A percentile compares a stretch with the other conserved stretches of the same genome.
Conservation (phyloP, 1,140 invertebrate genomes). For the Bombus pyrosoma region DNA sequence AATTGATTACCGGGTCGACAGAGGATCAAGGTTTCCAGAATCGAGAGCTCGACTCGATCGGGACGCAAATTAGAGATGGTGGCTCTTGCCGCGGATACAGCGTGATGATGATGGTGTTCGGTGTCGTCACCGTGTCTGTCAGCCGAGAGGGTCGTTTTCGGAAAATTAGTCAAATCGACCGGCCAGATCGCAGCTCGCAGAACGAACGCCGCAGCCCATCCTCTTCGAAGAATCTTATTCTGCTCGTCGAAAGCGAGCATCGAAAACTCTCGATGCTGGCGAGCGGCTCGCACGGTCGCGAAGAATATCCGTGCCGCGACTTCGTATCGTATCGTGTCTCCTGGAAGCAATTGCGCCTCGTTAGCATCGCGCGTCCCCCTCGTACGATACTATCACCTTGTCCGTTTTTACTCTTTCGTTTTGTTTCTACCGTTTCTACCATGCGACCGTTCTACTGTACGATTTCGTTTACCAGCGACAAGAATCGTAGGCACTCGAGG, state of each 20-base stretch:
- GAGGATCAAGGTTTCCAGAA: conserved; percentile 86
- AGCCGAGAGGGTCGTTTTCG: conserved; percentile 23
- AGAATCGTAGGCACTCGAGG: neutral
- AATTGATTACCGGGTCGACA: conserved; percentile 83
- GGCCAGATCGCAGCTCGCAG: conserved; percentile 85
- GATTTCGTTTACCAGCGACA: neutral
- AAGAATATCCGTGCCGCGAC: conserved; percentile 84
- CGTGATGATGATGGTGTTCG: conserved; percentile 56
- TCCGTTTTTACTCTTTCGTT: no score
- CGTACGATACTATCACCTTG: no score
- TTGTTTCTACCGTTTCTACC: neutral
- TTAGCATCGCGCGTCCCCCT: neutral
- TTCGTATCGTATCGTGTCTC: conserved; percentile 78
- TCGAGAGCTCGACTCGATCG: conserved; percentile 84
- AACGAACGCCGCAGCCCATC: conserved; percentile 85
- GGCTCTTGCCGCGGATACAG: conserved; percentile 69
- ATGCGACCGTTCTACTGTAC: neutral
- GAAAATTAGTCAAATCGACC: conserved; percentile 79
- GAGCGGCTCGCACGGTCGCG: conserved; percentile 82
- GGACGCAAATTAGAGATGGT: conserved; percentile 80
- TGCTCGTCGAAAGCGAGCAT: conserved; percentile 81
- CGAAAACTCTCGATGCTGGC: conserved; percentile 83
- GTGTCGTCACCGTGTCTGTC: neutral
- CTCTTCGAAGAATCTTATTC: conserved; percentile 82
- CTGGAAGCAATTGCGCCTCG: conserved; percentile 44